Evolutionary conservation across 1,140 invertebrate genomes (phyloP), one percentile per base, ranked within the genome.

Genomic region (Hyles euphorbiae): DNA sequence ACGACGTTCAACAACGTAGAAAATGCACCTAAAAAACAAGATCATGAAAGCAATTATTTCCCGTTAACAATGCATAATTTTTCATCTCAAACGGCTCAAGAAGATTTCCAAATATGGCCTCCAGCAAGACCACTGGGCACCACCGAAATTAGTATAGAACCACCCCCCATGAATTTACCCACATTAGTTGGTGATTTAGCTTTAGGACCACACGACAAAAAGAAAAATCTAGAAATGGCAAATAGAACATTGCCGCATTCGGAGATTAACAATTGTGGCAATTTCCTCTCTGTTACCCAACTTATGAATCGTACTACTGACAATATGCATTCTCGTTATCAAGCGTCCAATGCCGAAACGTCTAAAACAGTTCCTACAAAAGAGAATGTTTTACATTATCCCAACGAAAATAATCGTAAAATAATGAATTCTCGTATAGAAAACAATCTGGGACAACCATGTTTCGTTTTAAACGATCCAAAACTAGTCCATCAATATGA

Each of bases 101-200:
- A 88, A 46, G 83, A 87, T 51, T 72, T 82, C 47, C 83, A 84
- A 66, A 72, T 81, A 11, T 88, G 83, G 83, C 86, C 86, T n/a
- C 74, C 83, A 5, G 58, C 81, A 3, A 74, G 84, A 58, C 71
- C 81, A 8, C 74, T 79, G 3, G 86, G 83, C 5, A 87, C 86
- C n/a, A 78, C 86, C 11, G 86, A 88, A 78, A 83, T 88, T 51
- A 87, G 77, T 63, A 87, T 88, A 48, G 86, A 88, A 51, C 84
- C 86, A 33, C 86, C 86, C 7, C 86, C 86, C 12, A 85, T 87
- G 9, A 87, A 88, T 59, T 67, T 88, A 53, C 86, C 86, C 6
- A 88, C 86, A 8, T 72, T 88, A 56, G 79, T 88, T 22, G 86
- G 86, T 33, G 86, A 88, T 66, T 68, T 88, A 61, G 86, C 86